Evolutionary conservation across 2,797 vertebrate genomes (phyloP).

Genomic region (Merluccius polli): DNA sequence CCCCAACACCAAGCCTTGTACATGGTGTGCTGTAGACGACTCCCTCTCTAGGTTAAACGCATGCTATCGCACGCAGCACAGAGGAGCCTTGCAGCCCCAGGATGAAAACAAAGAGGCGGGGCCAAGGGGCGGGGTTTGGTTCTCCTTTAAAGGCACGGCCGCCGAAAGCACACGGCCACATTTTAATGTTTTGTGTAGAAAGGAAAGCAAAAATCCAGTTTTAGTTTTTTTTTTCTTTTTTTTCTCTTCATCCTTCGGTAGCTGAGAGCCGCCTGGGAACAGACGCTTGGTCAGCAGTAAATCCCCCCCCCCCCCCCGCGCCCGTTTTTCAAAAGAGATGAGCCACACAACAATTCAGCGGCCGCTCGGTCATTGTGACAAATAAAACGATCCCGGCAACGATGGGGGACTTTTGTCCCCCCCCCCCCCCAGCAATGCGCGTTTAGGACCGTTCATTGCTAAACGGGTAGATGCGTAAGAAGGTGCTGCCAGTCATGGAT

Average conservation of each 20-base stretch:
- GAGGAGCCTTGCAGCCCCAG: too few species aligned
- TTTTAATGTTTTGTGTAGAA: conserved; percentile 24
- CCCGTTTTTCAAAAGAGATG: neutral
- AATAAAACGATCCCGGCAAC: conserved; percentile 34
- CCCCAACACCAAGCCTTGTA: neutral
- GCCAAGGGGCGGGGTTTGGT: too few species aligned
- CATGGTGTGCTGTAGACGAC: neutral
- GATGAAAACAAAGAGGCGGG: too few species aligned
- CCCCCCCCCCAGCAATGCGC: neutral
- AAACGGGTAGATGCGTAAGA: neutral
- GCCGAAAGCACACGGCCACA: conserved; percentile 4
- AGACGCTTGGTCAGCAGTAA: conserved; percentile 48
- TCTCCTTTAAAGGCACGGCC: conserved; percentile 34
- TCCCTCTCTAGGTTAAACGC: neutral
- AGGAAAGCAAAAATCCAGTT: conserved; percentile 8
- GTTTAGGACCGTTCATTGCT: neutral
- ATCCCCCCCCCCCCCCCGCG: conserved; percentile 13
- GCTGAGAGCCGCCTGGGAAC: neutral
- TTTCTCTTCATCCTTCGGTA: conserved; percentile 17
- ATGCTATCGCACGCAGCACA: too few species aligned
- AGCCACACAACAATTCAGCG: conserved; percentile 4
- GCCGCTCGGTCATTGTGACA: conserved; percentile 26
- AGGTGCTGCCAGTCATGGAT: neutral
- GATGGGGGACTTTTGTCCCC: too few species aligned
- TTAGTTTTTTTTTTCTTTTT: conserved; percentile 12